Evolutionary conservation across 2,797 vertebrate genomes (phyloP).

Genomic region (Denticeps clupeoides): DNA sequence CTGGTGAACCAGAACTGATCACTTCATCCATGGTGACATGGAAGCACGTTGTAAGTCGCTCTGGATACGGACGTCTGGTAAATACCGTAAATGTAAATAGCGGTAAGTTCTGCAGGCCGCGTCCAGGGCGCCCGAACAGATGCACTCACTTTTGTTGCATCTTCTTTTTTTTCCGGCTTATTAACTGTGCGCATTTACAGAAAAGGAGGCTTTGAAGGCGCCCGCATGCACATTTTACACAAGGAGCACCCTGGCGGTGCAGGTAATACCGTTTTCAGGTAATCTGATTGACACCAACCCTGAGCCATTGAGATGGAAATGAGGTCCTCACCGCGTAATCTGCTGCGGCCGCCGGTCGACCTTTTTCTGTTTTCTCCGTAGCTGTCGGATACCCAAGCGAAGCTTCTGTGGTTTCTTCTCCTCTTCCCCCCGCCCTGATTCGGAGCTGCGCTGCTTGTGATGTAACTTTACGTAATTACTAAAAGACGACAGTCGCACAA

Average conservation of each 20-base stretch:
- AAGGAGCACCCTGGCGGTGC: not conserved
- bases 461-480: slow-evolving; percentile 55
- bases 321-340: slow-evolving; percentile 3
- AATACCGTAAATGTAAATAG: too few relatives aligned
- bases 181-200: too few relatives aligned
- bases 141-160: slow-evolving; percentile 46
- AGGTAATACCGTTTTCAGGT: not conserved
- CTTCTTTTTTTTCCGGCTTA: slow-evolving; percentile 4
- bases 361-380: not conserved
- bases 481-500: slow-evolving; percentile 47
- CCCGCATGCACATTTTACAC: not conserved
- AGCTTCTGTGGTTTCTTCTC: slow-evolving; percentile 16
- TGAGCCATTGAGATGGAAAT: not conserved
- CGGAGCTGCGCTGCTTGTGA: slow-evolving; percentile 35
- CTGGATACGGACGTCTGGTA: too few relatives aligned
- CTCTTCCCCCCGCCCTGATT: slow-evolving; percentile 16
- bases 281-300: slow-evolving; percentile 1
- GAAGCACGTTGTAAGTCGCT: too few relatives aligned
- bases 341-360: too few relatives aligned
- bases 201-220: not conserved
- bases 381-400: slow-evolving; percentile 10
- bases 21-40: too few relatives aligned
- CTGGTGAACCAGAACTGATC: too few relatives aligned
- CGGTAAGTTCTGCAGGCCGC: too few relatives aligned
- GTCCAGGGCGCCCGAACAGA: slow-evolving; percentile 26